Base-by-base conservation (phyloP, 2,797 vertebrate species). In the Thunnus albacares region DNA sequence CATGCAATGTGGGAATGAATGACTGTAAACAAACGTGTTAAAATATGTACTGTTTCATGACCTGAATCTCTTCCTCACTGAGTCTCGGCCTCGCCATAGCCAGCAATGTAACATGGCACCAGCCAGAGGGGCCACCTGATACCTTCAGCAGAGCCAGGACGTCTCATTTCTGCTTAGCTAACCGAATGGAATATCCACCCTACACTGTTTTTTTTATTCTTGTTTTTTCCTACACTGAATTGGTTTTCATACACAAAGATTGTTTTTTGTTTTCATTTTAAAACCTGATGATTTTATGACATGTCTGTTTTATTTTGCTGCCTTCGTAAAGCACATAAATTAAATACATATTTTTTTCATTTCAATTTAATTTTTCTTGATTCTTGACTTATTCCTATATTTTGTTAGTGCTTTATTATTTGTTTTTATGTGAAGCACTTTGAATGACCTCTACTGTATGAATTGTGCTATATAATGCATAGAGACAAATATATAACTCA, bases 111-210 rank as follows among this genome's bases (percentile, higher is more conserved):
- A 81, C 80, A 38, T 4, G 57, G 75, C 76, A 83, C 79, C 86
- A 59, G 56, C 65, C 79, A 45, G 47, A 53, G 71, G 57, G 15
- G 75, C 61, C 80, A 87, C 63, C 77, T 51, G 83, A 87, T 76
- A 64, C 61, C 55, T 53, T 30, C 62, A 20, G 55, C 70, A 71
- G 41, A 69, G 69, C 52, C 80, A 67, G 57, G 60, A 51, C 79
- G 28, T 67, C 75, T 55, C n/a, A 49, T 79, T 76, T 77, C 80
- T 62, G 68, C 83, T 74, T 6, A 77, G 61, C 52, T 5, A 22
- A 55, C 64, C 2, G 10, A 47, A 63, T 10, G 7, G 35, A 70
- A 70, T 55, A 79, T 41, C 68, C 53, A 65, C 20, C 49, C n/a
- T 41, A 24, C 69, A 75, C 70, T 30, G 28, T 30, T 30, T 30